Evolutionary conservation across 2,888 invertebrate species (phyloP), one percentile per base, ranked within the genome.

Genomic region (Drosophila differens): DNA sequence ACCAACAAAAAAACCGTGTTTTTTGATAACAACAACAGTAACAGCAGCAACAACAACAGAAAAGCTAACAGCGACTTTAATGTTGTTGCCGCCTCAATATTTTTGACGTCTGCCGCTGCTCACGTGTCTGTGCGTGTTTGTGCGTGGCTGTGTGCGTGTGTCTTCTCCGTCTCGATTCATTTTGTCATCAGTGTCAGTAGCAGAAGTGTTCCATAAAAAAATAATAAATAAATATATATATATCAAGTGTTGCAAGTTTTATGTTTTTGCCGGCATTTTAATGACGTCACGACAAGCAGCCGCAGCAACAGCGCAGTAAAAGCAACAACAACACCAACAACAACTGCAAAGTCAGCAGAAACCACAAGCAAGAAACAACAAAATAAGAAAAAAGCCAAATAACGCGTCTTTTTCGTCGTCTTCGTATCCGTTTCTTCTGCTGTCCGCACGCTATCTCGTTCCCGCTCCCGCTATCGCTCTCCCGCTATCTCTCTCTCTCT

Each of bases 191-290:
- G 61, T 73, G 76, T 76, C 79, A 74, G 71, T 51, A 67, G 70
- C 71, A 41, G 67, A 49, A 25, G 74, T 70, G 65, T 55, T 39
- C 37, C 49, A 63, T 41, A 39, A 52, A 19, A 30, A 30, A 60
- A 44, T 33, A 53, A 57, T 30, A 58, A 16, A 70, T 37, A 58
- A 28, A 55, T 61, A 62, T 25, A 16, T 47, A 35, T 19, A 37
- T 37, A 55, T 7, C 10, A 28, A 55, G 25, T 37, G 52, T 25
- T 52, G 39, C 39, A 62, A 63, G 67, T 63, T 59, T 76, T 60
- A 62, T 74, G 70, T 79, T 74, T 79, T 76, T 81, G 74, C 89
- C 85, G 85, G 85, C 85, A 82, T 85, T 79, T 86, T 89, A 81
- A 89, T 85, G 85, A 86, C 85, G 89, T 85, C 85, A 85, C 85